Evolutionary conservation across 2,797 vertebrate genomes (phyloP), one percentile per base, ranked within the genome.

Genomic region (Hippocampus kuda): DNA sequence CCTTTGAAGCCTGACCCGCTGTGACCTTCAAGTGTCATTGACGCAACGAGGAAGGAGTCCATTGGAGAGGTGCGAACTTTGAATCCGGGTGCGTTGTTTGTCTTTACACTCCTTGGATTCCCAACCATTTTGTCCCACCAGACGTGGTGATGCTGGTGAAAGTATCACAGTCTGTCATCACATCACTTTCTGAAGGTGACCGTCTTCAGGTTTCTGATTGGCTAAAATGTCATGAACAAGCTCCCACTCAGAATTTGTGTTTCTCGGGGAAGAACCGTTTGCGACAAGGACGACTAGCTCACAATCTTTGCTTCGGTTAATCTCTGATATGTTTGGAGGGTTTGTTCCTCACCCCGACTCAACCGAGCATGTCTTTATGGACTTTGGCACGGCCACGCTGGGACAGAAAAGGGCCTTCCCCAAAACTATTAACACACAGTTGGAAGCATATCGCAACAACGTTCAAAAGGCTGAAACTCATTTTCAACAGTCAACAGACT

Each of bases 11-110:
- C 42, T 41, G 48, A 69, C 53, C 77, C 60, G 72, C 70, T 62
- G 69, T 75, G 79, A 83, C 79, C 84, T 84, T 72, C 67, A 65
- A 78, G 82, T 81, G 83, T 83, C 77, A 84, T 27, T 87, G 86
- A 86, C 70, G 73, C 68, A 81, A 61, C 66, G 68, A 68, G 73
- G 68, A 74, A 75, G 42, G 75, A 72, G 62, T 83, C 74, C 72
- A 53, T 66, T 68, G 63, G 69, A 48, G 77, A 83, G 80, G 79
- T 86, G 79, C n/a, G 46, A 84, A 71, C 70, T 70, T 54, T 77
- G 71, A 71, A 71, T 75, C 71, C 27, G 13, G 65, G 60, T 68
- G 73, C 66, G 73, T 70, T 82, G 70, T 86, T 84, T 85, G 75
- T 70, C 84, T 85, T 85, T 69, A 78, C 82, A 72, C 81, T 53